Evolutionary conservation across 2,888 invertebrate species (phyloP), one percentile per base, ranked within the genome.

Genomic region (Lamellibrachia columna): DNA sequence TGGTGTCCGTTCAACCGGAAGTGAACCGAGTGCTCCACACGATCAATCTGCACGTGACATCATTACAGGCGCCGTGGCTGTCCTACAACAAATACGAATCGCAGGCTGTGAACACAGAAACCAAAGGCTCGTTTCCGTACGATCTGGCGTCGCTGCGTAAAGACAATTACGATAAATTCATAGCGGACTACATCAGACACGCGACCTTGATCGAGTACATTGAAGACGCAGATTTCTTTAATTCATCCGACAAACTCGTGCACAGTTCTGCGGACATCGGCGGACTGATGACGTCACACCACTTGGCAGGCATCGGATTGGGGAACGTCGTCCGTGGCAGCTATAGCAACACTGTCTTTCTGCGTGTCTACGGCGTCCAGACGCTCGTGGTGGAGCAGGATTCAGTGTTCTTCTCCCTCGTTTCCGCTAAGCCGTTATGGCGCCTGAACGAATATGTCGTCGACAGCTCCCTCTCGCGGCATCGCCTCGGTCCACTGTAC

Each of bases 1-100:
- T 52, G 91, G 91, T 53, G 53, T 52, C 91, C 22, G 22, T 91
- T 15, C 91, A 91, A 91, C 91, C 91, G 53, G 91, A 91, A 91
- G 91, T 91, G 40, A 91, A 91, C 91, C 52, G 91, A 6, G 91
- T 91, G 15, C 53, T 91, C 3, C 91, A 91, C 40, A 22, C 52
- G 52, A 9, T 91, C 91, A 75, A 75, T n/a, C 15, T 6, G 3
- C 75, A 75, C 75, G 75, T 75, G 22, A 75, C 75, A 2, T 75
- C 75, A 75, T n/a, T 75, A 75, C 75, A 4, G 15, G n/a, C 75
- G 75, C 75, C 75, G n/a, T 75, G 75, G 75, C 75, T 75, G 22
- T 6, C 11, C 75, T 75, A 75, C 75, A 75, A 3, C 75, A 75
- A 75, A n/a, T 75, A 22, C 22, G 75, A 75, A 75, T 75, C 75